Evolutionary conservation across 1,140 invertebrate genomes (phyloP).

Genomic region (Monomorium pharaonis): DNA sequence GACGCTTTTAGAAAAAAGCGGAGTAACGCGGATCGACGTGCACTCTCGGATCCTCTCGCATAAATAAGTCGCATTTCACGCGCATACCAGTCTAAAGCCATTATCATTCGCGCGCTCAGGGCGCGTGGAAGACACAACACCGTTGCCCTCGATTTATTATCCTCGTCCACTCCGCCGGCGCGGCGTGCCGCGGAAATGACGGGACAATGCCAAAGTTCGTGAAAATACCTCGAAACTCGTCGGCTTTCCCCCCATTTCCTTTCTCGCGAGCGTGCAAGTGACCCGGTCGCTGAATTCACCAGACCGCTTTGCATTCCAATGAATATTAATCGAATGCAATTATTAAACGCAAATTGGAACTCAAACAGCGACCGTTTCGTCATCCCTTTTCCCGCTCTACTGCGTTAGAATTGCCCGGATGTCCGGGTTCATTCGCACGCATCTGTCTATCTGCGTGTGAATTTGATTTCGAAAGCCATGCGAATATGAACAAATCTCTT

Average conservation of each 20-base stretch:
- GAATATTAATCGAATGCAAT: slow-evolving; percentile 80
- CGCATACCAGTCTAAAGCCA: slow-evolving; percentile 23
- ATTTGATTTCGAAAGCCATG: slow-evolving; percentile 31
- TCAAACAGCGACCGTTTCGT: slow-evolving; percentile 70
- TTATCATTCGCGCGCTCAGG: slow-evolving; percentile 37
- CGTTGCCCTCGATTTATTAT: slow-evolving; percentile 52
- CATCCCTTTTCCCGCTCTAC: slow-evolving; percentile 19
- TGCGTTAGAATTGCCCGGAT: slow-evolving; percentile 28
- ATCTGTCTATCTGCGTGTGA: not conserved
- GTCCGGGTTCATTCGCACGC: not conserved
- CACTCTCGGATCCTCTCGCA: not conserved
- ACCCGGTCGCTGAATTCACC: slow-evolving; percentile 55
- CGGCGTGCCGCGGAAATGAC: not conserved
- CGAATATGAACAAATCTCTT: not conserved
- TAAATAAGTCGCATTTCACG: slow-evolving; percentile 61
- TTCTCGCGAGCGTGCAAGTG: slow-evolving; percentile 1
- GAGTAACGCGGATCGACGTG: slow-evolving; percentile 43
- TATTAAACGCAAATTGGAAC: slow-evolving; percentile 79
- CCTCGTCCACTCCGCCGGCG: not conserved
- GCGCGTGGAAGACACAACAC: slow-evolving; percentile 2
- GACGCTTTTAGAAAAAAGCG: not conserved
- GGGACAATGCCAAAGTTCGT: slow-evolving; percentile 34
- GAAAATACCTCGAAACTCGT: slow-evolving; percentile 50
- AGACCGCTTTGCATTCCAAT: slow-evolving; percentile 77
- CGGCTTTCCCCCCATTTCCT: slow-evolving; percentile 42